Evolutionary conservation across 2,888 invertebrate genomes (phyloP).

Genomic region (Spilosoma lubricipeda): DNA sequence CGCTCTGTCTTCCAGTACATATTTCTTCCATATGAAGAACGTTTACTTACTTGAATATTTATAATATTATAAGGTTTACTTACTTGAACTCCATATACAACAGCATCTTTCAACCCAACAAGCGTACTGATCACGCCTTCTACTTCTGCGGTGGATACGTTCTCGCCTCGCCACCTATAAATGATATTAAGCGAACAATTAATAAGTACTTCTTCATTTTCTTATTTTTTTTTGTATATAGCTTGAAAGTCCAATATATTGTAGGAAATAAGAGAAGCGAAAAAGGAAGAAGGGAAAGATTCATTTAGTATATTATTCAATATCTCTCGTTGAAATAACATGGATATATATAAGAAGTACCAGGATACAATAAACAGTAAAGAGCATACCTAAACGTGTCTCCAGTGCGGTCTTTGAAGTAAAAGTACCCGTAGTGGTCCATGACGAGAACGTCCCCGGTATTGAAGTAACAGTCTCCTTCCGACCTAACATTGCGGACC

Average conservation of each 20-base stretch:
- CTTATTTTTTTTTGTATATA: too few species aligned
- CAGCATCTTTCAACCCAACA: slow-evolving; percentile 91
- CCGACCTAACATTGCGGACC: slow-evolving; percentile 91
- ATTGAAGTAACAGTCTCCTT: slow-evolving; percentile 96
- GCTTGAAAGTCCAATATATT: not conserved
- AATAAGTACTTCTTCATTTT: not conserved
- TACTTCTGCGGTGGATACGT: slow-evolving; percentile 98
- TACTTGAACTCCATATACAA: slow-evolving; percentile 96
- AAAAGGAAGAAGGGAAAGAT: not conserved
- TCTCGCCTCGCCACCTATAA: slow-evolving; percentile 96
- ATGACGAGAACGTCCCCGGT: slow-evolving; percentile 95
- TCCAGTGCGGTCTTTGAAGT: slow-evolving; percentile 96
- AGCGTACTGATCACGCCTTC: slow-evolving; percentile 95
- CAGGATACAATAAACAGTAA: slow-evolving; percentile 13
- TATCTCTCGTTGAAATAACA: too few species aligned
- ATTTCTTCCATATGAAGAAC: not conserved
- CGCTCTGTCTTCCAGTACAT: not conserved
- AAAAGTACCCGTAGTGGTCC: slow-evolving; percentile 97
- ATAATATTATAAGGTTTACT: not conserved
- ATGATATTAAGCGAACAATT: not conserved
- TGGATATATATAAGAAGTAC: slow-evolving; percentile 6
- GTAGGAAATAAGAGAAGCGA: not conserved
- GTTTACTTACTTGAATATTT: slow-evolving; percentile 89
- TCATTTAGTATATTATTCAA: not conserved
- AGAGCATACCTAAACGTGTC: slow-evolving; percentile 88